Evolutionary conservation across 2,888 invertebrate genomes (phyloP), one percentile per base, ranked within the genome.

Genomic region (Dendrolimus houi): DNA sequence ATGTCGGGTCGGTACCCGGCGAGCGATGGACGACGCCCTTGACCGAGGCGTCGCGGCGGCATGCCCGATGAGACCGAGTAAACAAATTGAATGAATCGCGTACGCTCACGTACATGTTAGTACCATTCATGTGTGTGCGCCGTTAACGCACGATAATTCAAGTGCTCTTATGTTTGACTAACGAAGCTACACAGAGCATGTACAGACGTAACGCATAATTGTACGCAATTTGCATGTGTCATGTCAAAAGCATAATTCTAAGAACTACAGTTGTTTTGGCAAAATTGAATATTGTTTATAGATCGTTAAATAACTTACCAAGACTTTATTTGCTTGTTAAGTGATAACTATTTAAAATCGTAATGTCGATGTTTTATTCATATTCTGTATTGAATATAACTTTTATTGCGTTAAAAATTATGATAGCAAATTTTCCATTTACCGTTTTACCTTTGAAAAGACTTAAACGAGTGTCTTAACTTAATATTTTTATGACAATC

Each of bases 51-150:
- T 73, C 81, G 82, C 74, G 74, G 70, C 76, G 75, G 69, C 75
- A 66, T 71, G 63, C 65, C 68, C 81, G 77, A 75, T 75, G 74
- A 71, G 69, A 69, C 70, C 76, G 82, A 72, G 84, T 87, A 83
- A 86, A 85, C 87, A 85, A 85, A 85, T 88, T 89, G 88, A 88
- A 90, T 89, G 88, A 85, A 85, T 79, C 81, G 87, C 85, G 86
- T 87, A 87, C 83, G 79, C 78, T 78, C 79, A 77, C 78, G 79
- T 79, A 78, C 76, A 73, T 77, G 72, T 76, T 75, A 74, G 77
- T 74, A 80, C 85, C 88, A 89, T 90, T 90, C 87, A 88, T 87
- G 82, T 85, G 87, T 81, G 81, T 74, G 72, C 68, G 79, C 81
- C 80, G 84, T 81, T 80, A 83, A 82, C 80, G 81, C 82, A 81